These are phyloP conservation scores for Drosophila nigromelanica DNA, from an alignment of 1,140 invertebrate genomes.

Conservation along the genomic window DNA sequence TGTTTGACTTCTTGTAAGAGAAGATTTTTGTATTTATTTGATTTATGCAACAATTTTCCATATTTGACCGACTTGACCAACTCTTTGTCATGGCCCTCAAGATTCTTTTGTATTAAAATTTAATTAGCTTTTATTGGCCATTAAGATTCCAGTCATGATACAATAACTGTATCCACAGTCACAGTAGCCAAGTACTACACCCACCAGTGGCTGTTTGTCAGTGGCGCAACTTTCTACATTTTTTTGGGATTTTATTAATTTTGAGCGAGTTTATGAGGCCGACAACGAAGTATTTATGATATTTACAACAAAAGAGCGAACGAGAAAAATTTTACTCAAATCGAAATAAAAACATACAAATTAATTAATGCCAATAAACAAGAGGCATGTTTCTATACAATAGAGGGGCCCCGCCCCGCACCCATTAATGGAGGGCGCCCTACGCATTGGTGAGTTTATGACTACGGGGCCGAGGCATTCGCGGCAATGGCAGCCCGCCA, in stretches of 20 bases:
- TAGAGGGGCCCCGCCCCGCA: constrained; percentile 13
- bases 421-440: constrained; percentile 66
- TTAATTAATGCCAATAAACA: constrained; percentile 80
- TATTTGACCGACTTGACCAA: constrained; percentile 58
- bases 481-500: constrained; percentile 23
- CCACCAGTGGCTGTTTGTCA: constrained; percentile 46
- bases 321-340: constrained; percentile 55
- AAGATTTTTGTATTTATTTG: constrained; percentile 31
- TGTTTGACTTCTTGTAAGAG: constrained; percentile 12
- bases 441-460: constrained; percentile 66
- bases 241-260: constrained; percentile 63
- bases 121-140: constrained; percentile 75
- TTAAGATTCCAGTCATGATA: constrained; percentile 72
- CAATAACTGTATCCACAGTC: constrained; percentile 34
- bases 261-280: constrained; percentile 59
- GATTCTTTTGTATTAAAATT: constrained; percentile 50
- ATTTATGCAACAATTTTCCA: constrained; percentile 64
- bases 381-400: constrained; percentile 49
- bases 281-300: constrained; percentile 77
- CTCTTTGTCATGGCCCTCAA: constrained; percentile 6
- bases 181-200: constrained; percentile 55
- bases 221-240: constrained; percentile 56
- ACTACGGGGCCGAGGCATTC: constrained; percentile 13
- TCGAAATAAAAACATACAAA: constrained; percentile 82
- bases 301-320: constrained; percentile 71